Base-by-base conservation (phyloP, 30 jellyfish, hydroid and myxozoan species). In the Pseudorhiza aurosa region DNA sequence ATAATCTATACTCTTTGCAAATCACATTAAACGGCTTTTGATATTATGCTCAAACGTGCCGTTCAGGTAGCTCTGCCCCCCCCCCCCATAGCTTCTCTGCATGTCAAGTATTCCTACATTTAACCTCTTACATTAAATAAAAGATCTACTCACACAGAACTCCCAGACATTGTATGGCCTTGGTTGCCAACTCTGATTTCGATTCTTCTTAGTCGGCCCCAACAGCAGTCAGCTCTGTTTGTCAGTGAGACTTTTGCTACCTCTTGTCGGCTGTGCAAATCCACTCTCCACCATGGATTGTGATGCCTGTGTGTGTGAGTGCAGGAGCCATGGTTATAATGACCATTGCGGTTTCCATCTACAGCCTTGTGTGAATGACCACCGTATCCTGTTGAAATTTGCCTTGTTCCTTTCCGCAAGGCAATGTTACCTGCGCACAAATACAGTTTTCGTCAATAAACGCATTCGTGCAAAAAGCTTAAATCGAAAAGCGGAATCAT, bases 251-350 rank as follows among this genome's bases (percentile, higher is more conserved):
- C 79, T 18, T 57, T 62, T 0, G 65, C 73, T 43, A 76, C 15
- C 2, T 32, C 79, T 17, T 76, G 70, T 3, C 21, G 22, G 44
- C 59, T 37, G 19, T 68, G 80, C 18, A 76, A 29, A 39, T 76
- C 88, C 2, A 76, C 88, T 62, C 80, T 58, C 88, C 88, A 76
- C 88, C 88, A 76, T 19, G 88, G 88, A 45, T 58, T 40, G 15
- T 15, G 27, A 26, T 60, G 62, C 18, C 79, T 44, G 17, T 59
- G 69, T 1, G 88, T 76, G 40, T 76, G 88, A 4, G 88, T 76
- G 50, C 88, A 76, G 3, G 88, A 76, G 19, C 79, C 39, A 5
- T 2, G 37, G 29, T 40, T 57, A 31, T 76, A 76, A 10, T 65
- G 37, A 44, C 79, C 71, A 40, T 76, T 40, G 21, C 63, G 59